Evolutionary conservation across 2,113 vertebrate genomes (phyloP).

Genomic region (Pelodiscus sinensis): DNA sequence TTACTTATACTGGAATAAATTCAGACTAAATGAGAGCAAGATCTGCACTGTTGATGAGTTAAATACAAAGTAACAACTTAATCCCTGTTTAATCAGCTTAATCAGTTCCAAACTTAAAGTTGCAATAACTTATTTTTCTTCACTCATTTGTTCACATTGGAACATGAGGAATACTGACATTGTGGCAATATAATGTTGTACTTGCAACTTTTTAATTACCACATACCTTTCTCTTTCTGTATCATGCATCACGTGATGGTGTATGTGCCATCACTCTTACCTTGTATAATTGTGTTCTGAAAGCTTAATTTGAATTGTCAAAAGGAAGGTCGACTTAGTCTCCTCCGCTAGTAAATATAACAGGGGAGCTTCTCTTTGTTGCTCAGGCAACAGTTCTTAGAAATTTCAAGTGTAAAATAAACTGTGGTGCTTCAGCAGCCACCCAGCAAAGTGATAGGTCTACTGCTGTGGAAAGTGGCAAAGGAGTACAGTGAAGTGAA

Average conservation of each 20-base stretch:
- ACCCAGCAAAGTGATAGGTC: background rate
- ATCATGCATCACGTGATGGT: conserved; percentile 19
- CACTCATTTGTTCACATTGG: conserved; percentile 10
- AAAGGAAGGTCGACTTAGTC: conserved; percentile 62
- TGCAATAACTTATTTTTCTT: conserved; percentile 23
- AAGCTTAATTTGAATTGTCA: conserved; percentile 65
- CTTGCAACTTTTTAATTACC: conserved; percentile 39
- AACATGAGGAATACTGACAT: conserved; percentile 27
- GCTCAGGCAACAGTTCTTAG: conserved; percentile 71
- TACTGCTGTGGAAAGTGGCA: conserved; percentile 37
- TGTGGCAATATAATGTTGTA: conserved; percentile 10
- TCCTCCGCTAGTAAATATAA: conserved; percentile 68
- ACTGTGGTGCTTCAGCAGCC: conserved; percentile 39
- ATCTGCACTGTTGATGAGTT: background rate
- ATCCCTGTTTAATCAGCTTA: too few relatives aligned
- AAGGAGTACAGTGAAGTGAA: conserved; percentile 21
- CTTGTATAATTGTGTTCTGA: conserved; percentile 41
- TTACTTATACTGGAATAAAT: background rate
- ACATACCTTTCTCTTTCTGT: conserved; percentile 10
- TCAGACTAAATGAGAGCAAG: background rate
- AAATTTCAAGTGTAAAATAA: conserved; percentile 76
- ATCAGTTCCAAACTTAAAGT: conserved; percentile 42
- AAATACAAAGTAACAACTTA: conserved; percentile 25
- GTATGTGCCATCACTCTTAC: conserved; percentile 50
- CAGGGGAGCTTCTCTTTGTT: conserved; percentile 73